A percentile compares a stretch with the other conserved stretches of the same genome.
phyloP scores from a whole-genome alignment of 2,113 vertebrate genomes.

The Lepus americanus region DNA sequence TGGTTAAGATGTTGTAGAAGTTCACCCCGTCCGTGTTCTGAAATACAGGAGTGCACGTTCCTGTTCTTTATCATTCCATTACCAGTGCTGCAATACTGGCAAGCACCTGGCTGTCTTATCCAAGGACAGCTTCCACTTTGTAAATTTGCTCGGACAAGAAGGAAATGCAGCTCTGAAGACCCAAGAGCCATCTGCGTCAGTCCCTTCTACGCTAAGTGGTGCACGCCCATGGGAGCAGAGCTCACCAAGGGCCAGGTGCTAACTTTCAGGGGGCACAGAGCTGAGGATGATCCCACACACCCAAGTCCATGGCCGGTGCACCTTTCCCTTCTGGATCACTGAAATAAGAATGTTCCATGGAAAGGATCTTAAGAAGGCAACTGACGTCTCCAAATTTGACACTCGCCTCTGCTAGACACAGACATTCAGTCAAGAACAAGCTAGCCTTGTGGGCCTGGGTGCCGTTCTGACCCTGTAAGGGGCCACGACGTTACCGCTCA shows the following conservation, averaged over 20 bases:
- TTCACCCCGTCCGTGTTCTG: conserved; percentile 97
- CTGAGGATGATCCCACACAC: background rate
- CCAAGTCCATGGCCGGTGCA: rapidly evolving
- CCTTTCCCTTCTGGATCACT: background rate
- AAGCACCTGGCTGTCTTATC: background rate
- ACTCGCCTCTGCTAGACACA: background rate
- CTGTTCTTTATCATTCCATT: background rate
- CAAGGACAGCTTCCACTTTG: background rate
- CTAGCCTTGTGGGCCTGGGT: background rate
- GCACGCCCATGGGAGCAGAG: background rate
- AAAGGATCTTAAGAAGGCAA: background rate
- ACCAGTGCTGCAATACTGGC: background rate
- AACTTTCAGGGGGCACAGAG: too few species aligned
- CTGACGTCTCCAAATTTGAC: background rate
- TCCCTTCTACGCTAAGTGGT: rapidly evolving
- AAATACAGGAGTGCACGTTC: conserved; percentile 34
- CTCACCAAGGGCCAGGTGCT: background rate
- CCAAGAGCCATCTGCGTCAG: background rate
- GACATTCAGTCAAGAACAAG: background rate
- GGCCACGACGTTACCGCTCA: background rate
- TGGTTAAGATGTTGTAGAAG: conserved; percentile 98
- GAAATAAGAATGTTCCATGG: background rate
- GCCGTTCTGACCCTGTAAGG: background rate
- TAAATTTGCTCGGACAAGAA: background rate
- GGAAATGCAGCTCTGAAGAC: background rate